Evolutionary conservation across 1,140 invertebrate genomes (phyloP).

Genomic region (Leptestheria dahalacensis): DNA sequence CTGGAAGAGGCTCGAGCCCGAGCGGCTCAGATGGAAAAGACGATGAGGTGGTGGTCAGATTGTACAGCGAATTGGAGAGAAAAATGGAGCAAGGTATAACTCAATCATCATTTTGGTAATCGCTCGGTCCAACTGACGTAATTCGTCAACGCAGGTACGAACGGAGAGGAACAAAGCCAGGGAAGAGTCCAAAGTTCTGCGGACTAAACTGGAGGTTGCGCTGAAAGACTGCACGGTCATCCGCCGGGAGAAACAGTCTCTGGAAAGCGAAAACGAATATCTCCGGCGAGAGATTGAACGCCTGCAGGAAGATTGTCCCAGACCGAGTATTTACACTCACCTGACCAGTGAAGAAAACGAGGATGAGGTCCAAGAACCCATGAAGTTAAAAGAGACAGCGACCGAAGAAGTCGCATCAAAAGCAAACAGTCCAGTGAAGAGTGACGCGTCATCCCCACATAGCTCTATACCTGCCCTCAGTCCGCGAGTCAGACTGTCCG

Average conservation of each 20-base stretch:
- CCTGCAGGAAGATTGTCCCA: constrained; percentile 32
- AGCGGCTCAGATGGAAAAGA: constrained; percentile 95
- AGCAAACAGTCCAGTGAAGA: neutral
- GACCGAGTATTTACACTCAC: constrained; percentile 9
- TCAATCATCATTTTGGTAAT: neutral
- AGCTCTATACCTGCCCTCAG: neutral
- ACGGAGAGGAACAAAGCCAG: constrained; percentile 72
- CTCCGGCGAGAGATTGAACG: constrained; percentile 64
- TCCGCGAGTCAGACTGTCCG: neutral
- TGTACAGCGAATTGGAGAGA: constrained; percentile 83
- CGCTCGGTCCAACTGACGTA: too few relatives aligned
- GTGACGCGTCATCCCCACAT: neutral
- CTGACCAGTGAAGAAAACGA: neutral
- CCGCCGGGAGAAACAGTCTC: constrained; percentile 63
- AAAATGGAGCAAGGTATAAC: constrained; percentile 80
- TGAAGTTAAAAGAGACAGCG: too few relatives aligned
- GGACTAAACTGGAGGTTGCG: constrained; percentile 58
- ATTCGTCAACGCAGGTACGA: constrained; percentile 49
- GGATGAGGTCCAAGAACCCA: neutral
- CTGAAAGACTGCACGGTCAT: constrained; percentile 57
- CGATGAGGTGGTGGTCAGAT: constrained; percentile 94
- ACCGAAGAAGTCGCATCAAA: neutral
- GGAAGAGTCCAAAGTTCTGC: constrained; percentile 66
- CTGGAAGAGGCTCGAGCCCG: constrained; percentile 76
- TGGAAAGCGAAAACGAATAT: constrained; percentile 63